These are phyloP conservation scores for Polyodon spathula DNA, from an alignment of 2,113 vertebrate genomes.

Conservation along the genomic window DNA sequence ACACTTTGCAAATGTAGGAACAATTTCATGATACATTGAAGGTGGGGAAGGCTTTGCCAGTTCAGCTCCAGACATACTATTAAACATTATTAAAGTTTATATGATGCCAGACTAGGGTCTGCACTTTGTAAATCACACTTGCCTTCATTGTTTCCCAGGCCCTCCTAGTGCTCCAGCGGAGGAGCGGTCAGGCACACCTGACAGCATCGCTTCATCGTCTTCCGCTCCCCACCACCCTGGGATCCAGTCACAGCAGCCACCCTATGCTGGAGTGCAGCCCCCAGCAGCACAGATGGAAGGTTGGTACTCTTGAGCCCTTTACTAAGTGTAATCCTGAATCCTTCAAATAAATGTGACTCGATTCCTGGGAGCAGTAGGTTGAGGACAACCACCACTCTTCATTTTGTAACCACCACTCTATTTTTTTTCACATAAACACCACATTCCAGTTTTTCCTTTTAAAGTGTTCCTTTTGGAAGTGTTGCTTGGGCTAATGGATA, in stretches of 20 bases:
- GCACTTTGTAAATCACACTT: background rate
- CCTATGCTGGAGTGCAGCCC: conserved; percentile 71
- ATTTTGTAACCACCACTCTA: too few species aligned
- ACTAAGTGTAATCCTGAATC: too few species aligned
- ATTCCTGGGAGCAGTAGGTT: too few species aligned
- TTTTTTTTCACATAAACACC: too few species aligned
- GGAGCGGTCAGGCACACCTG: conserved; percentile 87
- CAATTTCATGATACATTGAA: background rate
- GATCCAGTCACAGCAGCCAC: conserved; percentile 62
- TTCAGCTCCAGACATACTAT: background rate
- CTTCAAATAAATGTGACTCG: too few species aligned
- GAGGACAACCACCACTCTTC: too few species aligned
- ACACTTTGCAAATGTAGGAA: background rate
- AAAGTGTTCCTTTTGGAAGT: too few species aligned
- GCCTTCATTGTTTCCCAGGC: conserved; percentile 40
- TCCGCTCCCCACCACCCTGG: conserved; percentile 79
- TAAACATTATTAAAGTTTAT: background rate
- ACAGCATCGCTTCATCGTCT: conserved; percentile 90
- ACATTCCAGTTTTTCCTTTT: too few species aligned
- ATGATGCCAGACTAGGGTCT: background rate
- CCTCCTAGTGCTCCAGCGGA: conserved; percentile 67
- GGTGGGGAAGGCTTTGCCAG: background rate
- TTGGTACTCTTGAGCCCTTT: conserved; percentile 34
- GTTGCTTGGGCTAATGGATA: too few species aligned
- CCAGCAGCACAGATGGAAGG: conserved; percentile 83